Evolutionary conservation across 2,888 invertebrate genomes (phyloP).

Genomic region (Caenorhabditis imperialis): DNA sequence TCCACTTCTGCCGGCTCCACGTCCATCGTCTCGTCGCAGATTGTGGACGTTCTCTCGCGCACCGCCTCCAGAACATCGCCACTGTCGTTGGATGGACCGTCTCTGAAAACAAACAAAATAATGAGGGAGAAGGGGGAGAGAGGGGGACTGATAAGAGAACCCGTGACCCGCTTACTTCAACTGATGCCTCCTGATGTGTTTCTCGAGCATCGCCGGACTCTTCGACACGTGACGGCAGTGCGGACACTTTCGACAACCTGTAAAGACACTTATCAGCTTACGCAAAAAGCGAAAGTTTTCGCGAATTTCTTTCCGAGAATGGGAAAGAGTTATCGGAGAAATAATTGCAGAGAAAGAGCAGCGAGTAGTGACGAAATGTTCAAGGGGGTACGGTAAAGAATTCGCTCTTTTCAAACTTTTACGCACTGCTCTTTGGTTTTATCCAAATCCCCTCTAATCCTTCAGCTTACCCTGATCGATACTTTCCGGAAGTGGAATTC

Average conservation of each 20-base stretch:
- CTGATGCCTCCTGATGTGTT: slow-evolving; percentile 74
- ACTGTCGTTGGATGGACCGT: slow-evolving; percentile 17
- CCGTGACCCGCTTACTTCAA: slow-evolving; percentile 52
- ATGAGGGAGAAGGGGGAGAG: slow-evolving; percentile 4
- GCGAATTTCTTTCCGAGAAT: slow-evolving; percentile 26
- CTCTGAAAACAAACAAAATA: slow-evolving; percentile 15
- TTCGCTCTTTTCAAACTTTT: slow-evolving; percentile 5
- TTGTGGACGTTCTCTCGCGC: slow-evolving; percentile 46
- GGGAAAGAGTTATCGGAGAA: slow-evolving; percentile 16
- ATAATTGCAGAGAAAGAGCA: slow-evolving; percentile 25
- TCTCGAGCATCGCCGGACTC: slow-evolving; percentile 78
- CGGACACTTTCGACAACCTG: slow-evolving; percentile 76
- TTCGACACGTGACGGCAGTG: slow-evolving; percentile 77
- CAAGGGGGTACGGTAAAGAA: slow-evolving; percentile 8
- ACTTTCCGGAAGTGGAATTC: slow-evolving; percentile 73
- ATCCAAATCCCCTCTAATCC: neutral
- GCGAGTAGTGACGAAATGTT: slow-evolving; percentile 33
- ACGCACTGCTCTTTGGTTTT: neutral
- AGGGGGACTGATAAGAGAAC: slow-evolving; percentile 32
- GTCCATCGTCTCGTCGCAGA: slow-evolving; percentile 53
- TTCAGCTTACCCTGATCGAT: slow-evolving; percentile 74
- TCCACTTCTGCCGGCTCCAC: slow-evolving; percentile 38
- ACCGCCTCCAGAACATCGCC: slow-evolving; percentile 23
- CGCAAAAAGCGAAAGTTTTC: slow-evolving; percentile 1
- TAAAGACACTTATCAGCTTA: slow-evolving; percentile 42